Evolutionary conservation across 2,113 vertebrate species (phyloP).

Genomic region (Phylloscopus trochilus): DNA sequence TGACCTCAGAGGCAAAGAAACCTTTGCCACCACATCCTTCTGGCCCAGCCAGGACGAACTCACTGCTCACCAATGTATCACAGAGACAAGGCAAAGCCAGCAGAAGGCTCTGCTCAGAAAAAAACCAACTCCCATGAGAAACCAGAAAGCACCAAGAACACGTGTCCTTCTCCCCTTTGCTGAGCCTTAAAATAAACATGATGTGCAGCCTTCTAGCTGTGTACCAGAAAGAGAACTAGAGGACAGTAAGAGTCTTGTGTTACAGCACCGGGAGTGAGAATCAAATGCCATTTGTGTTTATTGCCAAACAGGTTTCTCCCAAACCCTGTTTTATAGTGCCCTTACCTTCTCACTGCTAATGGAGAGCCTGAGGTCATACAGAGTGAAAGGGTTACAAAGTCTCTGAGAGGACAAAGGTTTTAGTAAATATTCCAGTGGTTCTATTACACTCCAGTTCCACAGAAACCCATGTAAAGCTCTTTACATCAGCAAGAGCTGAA

Average conservation of each 20-base stretch:
- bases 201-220: not conserved
- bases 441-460: not conserved
- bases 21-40: not conserved
- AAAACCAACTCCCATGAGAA: not conserved
- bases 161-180: not conserved
- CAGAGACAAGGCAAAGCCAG: not conserved
- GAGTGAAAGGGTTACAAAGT: not conserved
- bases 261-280: not conserved
- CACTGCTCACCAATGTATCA: not conserved
- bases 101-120: not conserved
- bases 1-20: not conserved
- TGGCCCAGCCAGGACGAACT: not conserved
- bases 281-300: rapidly evolving
- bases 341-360: not conserved
- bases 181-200: not conserved
- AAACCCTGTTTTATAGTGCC: not conserved
- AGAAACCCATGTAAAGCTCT: not conserved
- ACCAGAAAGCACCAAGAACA: not conserved
- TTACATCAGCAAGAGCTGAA: not conserved
- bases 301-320: not conserved
- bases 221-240: not conserved
- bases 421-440: not conserved
- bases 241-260: not conserved
- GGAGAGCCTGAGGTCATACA: not conserved
- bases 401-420: not conserved